These are phyloP conservation scores for Sebastes vulpes DNA, from an alignment of 2,797 vertebrate genomes.

Conservation along the genomic window DNA sequence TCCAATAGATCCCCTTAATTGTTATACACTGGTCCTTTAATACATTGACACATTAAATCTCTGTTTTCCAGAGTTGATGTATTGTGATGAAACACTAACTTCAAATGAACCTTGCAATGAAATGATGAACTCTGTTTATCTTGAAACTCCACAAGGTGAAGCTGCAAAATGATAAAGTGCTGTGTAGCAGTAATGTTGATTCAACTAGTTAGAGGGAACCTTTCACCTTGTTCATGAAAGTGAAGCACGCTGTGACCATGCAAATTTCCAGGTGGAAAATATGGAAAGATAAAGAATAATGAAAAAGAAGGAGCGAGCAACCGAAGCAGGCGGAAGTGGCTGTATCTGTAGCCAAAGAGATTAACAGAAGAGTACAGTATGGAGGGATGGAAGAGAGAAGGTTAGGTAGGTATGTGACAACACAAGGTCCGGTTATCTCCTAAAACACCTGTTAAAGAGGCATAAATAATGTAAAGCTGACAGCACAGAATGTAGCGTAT, in stretches of 20 bases:
- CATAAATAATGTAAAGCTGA: constrained; percentile 59
- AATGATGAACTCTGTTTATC: not conserved
- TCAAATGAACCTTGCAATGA: not conserved
- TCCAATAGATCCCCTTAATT: too few species aligned
- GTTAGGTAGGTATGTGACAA: constrained; percentile 48
- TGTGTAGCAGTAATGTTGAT: not conserved
- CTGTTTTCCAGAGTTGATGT: too few species aligned
- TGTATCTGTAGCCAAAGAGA: constrained; percentile 42
- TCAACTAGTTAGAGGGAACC: not conserved
- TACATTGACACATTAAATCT: not conserved
- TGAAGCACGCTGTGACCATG: not conserved
- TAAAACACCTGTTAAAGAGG: constrained; percentile 52
- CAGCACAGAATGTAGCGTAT: constrained; percentile 32
- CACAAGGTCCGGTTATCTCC: constrained; percentile 47
- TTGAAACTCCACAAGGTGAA: not conserved
- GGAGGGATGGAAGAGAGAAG: constrained; percentile 27
- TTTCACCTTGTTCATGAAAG: not conserved
- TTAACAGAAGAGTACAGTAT: constrained; percentile 25
- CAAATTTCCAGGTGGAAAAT: constrained; percentile 28
- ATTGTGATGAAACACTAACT: not conserved
- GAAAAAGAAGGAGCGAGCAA: constrained; percentile 3
- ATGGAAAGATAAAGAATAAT: constrained; percentile 27
- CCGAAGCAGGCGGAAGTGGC: constrained; percentile 10
- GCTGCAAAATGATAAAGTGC: not conserved
- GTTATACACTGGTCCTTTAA: too few species aligned